Base-by-base conservation (phyloP, 37 sponge, comb jelly and placozoan species). In the Amphimedon queenslandica region DNA sequence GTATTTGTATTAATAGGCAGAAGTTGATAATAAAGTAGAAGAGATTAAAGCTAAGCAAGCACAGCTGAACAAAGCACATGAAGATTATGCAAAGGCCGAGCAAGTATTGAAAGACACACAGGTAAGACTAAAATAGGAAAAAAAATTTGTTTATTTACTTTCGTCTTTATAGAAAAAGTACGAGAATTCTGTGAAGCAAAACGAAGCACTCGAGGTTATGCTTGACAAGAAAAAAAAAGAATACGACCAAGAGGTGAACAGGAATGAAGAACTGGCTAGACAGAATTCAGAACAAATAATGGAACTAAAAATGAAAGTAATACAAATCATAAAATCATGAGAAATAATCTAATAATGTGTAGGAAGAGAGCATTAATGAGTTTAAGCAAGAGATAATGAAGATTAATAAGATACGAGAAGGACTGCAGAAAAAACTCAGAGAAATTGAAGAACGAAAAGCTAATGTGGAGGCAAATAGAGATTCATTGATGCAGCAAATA, bases 41-140 rank as follows among this genome's bases (percentile, higher is more conserved):
- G 93, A 98, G 34, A 81, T 95, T 21, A 92, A 92, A 40, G 51
- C 71, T 37, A 95, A 92, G 56, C 93, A 98, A 67, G 40, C 81
- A 16, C 82, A 95, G 40, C 47, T 92, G 3, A 88, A 92, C 63
- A 74, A 79, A 70, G 67, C 82, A 63, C 87, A 98, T 47, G 99
- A 94, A 35, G 93, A 95, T 60, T 80, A 43, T 37, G 71, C 76
- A 60, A 74, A 73, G 63, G 71, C 83, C 42, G 97, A 96, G 43
- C 84, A 90, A 37, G 77, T 73, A 41, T 83, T 96, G 2, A 91
- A 90, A 64, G 92, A 91, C 32, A 75, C 90, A 0, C 88, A 70
- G 77, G 92, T 94, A 43, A 60, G 30, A n/a, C 4, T 30, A 33
- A 18, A n/a, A 24, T 73, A 5, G 55, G 3, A 28, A 55, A 8